phyloP scores from a whole-genome alignment of 1,140 invertebrate species.

The Ectropis grisescens region DNA sequence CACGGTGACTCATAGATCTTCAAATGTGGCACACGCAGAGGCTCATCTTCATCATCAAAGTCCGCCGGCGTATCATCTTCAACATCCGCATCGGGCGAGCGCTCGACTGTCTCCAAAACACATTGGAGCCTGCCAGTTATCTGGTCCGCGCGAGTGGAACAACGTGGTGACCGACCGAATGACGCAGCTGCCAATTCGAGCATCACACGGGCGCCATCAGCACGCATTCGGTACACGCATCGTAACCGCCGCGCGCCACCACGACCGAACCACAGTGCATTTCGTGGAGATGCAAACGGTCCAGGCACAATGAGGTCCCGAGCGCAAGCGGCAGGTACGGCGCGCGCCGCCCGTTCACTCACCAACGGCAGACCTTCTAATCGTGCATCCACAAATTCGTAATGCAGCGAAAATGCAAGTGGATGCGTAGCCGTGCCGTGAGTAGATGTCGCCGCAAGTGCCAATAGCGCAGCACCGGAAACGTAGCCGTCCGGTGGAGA shows the following conservation, averaged over 20 bases:
- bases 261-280: conserved; percentile 83
- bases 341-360: conserved; percentile 23
- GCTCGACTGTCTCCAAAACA: conserved; percentile 25
- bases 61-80: conserved; percentile 22
- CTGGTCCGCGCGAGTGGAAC: conserved; percentile 78
- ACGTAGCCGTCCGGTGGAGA: conserved; percentile 83
- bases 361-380: conserved; percentile 64
- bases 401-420: conserved; percentile 76
- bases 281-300: conserved; percentile 75
- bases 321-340: conserved; percentile 33
- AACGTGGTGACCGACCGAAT: conserved; percentile 57
- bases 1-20: conserved; percentile 47
- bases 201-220: conserved; percentile 74
- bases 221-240: conserved; percentile 82
- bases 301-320: conserved; percentile 69
- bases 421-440: conserved; percentile 78
- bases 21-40: conserved; percentile 38
- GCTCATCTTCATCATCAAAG: conserved; percentile 39
- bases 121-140: conserved; percentile 74
- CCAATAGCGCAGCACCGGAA: conserved; percentile 69
- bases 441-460: conserved; percentile 65
- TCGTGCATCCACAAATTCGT: conserved; percentile 88
- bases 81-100: conserved; percentile 13
- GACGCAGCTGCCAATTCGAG: conserved; percentile 59
- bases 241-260: conserved; percentile 81